Conservation (phyloP, 2,113 vertebrate species). For the Engraulis encrasicolus region DNA sequence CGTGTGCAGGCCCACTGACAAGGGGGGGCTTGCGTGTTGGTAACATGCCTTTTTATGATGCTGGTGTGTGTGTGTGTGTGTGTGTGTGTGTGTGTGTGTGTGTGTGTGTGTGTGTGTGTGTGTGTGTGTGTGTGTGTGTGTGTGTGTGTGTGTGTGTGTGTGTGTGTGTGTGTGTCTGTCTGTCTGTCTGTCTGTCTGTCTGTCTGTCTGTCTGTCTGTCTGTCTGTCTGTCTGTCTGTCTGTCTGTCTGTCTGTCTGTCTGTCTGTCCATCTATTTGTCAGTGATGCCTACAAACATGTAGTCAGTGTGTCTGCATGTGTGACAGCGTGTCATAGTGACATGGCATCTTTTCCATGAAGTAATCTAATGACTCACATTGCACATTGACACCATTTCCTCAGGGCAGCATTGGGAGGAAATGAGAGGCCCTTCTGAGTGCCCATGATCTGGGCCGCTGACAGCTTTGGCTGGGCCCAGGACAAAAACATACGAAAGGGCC, state of each 20-base stretch:
- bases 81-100: too few species aligned
- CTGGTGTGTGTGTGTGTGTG: too few species aligned
- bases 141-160: background rate
- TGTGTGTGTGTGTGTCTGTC: background rate
- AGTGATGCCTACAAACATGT: too few species aligned
- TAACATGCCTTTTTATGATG: background rate
- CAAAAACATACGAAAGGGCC: too few species aligned
- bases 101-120: background rate
- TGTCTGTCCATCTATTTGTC: too few species aligned
- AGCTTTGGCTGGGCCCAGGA: too few species aligned
- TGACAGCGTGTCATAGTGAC: background rate
- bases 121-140: background rate
- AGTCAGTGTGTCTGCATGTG: too few species aligned
- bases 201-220: too few species aligned
- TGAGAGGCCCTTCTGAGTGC: background rate
- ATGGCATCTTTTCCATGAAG: background rate
- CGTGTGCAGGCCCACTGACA: too few species aligned
- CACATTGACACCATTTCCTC: background rate
- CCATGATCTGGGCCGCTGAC: too few species aligned
- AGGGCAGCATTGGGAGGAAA: background rate
- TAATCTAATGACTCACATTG: background rate
- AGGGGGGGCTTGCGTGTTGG: too few species aligned
- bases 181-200: background rate
- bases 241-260: background rate
- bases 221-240: too few species aligned